Evolutionary conservation across 2,113 vertebrate species (phyloP).

Genomic region (Dasypus novemcinctus): DNA sequence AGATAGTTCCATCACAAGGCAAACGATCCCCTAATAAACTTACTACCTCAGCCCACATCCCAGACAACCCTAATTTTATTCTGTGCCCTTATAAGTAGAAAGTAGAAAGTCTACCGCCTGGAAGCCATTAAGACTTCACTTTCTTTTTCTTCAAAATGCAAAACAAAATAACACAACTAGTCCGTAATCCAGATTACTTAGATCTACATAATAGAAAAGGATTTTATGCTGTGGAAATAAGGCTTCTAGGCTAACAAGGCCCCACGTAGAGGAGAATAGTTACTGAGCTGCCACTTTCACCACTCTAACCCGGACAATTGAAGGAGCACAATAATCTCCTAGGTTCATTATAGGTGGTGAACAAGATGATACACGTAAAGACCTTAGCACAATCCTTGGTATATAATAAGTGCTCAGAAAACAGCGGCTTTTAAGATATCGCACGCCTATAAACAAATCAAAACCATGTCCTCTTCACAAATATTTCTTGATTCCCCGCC

Average conservation of each 20-base stretch:
- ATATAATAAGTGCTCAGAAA: neutral
- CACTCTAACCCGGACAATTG: neutral
- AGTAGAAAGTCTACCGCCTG: neutral
- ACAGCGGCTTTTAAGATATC: neutral
- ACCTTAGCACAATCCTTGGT: neutral
- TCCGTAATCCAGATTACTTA: neutral
- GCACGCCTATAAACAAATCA: neutral
- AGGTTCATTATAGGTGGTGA: neutral
- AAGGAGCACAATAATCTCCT: neutral
- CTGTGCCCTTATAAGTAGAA: neutral
- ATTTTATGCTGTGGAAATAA: neutral
- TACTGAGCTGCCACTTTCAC: neutral
- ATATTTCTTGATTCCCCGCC: no score
- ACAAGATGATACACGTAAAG: neutral
- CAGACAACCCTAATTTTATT: neutral
- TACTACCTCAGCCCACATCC: neutral
- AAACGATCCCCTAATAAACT: neutral
- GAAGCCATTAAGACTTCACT: neutral
- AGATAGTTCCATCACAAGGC: neutral
- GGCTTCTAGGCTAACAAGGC: neutral
- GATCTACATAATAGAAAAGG: neutral
- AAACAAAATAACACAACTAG: neutral
- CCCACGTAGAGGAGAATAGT: rapidly evolving
- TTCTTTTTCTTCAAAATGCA: neutral
- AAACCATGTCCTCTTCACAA: neutral